Evolutionary conservation across 2,888 invertebrate genomes (phyloP).

Genomic region (Macrophya alboannulata): DNA sequence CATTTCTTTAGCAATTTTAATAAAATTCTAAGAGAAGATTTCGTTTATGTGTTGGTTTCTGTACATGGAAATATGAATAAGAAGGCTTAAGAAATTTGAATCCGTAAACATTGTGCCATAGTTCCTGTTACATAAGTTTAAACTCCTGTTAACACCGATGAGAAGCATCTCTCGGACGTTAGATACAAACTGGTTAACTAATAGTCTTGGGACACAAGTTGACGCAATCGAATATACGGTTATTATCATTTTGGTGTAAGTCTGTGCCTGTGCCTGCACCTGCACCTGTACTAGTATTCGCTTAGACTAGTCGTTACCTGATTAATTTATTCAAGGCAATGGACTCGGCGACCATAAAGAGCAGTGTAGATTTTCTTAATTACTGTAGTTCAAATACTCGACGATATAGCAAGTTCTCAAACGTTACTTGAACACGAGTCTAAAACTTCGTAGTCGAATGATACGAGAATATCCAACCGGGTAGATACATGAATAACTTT

Average conservation of each 20-base stretch:
- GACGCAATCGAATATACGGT: conserved; percentile 26
- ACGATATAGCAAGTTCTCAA: not conserved
- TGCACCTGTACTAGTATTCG: not conserved
- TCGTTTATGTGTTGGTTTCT: not conserved
- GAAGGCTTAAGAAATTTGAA: not conserved
- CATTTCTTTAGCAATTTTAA: not conserved
- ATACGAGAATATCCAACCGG: not conserved
- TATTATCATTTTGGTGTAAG: conserved; percentile 11
- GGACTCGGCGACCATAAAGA: not conserved
- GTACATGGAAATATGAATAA: not conserved
- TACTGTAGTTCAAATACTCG: not conserved
- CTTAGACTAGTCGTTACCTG: not conserved
- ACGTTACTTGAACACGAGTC: not conserved
- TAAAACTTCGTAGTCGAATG: not conserved
- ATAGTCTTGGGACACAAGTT: conserved; percentile 3
- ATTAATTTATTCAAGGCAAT: conserved; percentile 29
- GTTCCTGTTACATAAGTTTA: not conserved
- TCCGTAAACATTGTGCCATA: not conserved
- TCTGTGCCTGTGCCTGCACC: not conserved
- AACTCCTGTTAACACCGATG: conserved; percentile 7
- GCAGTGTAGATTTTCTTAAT: not conserved
- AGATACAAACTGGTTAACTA: not conserved
- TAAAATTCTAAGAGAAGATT: not conserved
- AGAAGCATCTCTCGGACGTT: not conserved
- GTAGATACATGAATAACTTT: not conserved